Conservation (phyloP, 2,113 vertebrate genomes). For the Nibea albiflora region DNA sequence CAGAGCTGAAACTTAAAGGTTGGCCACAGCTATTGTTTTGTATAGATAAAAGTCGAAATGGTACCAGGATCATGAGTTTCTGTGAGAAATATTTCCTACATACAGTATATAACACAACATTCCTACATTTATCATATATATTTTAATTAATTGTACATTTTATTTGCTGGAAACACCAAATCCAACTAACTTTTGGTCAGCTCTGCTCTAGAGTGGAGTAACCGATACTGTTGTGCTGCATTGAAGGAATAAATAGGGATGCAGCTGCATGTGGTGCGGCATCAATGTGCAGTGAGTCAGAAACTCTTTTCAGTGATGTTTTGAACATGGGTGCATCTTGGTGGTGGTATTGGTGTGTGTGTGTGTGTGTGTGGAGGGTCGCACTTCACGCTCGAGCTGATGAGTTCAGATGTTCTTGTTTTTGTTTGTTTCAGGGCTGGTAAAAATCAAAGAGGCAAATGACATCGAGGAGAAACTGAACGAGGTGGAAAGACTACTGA, state of each 20-base stretch:
- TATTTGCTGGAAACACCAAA: no score
- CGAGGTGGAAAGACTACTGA: slow-evolving; percentile 94
- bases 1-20: no score
- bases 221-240: background rate
- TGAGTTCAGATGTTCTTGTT: background rate
- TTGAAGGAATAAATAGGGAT: background rate
- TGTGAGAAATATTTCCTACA: no score
- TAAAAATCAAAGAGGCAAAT: slow-evolving; percentile 93
- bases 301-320: background rate
- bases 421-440: slow-evolving; percentile 85
- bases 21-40: no score
- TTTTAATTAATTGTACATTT: no score
- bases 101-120: no score
- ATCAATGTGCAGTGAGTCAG: background rate
- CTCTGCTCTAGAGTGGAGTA: background rate
- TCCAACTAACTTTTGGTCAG: no score
- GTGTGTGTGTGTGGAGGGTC: no score
- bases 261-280: background rate
- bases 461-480: slow-evolving; percentile 96
- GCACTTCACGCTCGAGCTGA: background rate
- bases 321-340: background rate
- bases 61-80: no score
- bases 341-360: no score
- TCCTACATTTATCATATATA: no score
- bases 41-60: no score